phyloP scores from a whole-genome alignment of 1,140 invertebrate genomes.

The Euura saliciscinereae region DNA sequence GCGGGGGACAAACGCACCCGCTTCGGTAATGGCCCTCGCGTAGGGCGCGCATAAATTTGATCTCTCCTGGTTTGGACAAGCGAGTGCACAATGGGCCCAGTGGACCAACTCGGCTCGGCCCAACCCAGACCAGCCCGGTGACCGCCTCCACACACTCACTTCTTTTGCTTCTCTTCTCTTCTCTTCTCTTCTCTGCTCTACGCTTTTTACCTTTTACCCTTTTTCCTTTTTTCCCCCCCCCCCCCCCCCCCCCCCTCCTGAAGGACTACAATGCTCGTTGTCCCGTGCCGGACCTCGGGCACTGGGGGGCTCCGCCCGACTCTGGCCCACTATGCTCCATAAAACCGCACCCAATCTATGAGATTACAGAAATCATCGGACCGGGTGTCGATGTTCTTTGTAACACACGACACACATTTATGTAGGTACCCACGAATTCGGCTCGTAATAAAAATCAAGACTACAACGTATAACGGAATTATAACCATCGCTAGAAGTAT shows the following conservation, averaged over 20 bases:
- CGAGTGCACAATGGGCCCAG: neutral
- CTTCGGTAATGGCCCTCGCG: neutral
- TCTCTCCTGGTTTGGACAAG: neutral
- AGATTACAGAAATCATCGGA: too few relatives aligned
- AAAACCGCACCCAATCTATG: neutral
- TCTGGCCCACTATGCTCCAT: neutral
- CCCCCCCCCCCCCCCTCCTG: neutral
- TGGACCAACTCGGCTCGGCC: too few relatives aligned
- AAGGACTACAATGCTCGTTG: neutral
- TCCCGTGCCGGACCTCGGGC: neutral
- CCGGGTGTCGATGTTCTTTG: too few relatives aligned
- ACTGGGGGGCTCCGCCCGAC: neutral
- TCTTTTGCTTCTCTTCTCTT: constrained; percentile 8
- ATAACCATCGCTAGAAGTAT: too few relatives aligned
- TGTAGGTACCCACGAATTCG: too few relatives aligned
- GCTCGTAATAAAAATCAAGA: too few relatives aligned
- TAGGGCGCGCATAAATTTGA: constrained; percentile 4
- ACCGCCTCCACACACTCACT: constrained; percentile 9
- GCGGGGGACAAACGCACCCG: neutral
- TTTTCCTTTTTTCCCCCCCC: constrained; percentile 6
- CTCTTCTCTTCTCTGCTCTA: constrained; percentile 10
- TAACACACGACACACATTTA: too few relatives aligned
- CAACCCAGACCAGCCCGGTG: neutral
- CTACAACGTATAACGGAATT: too few relatives aligned
- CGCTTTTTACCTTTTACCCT: constrained; percentile 12